phyloP scores from a whole-genome alignment of 64 coral and sea anemone species.

The Pocillopora verrucosa region DNA sequence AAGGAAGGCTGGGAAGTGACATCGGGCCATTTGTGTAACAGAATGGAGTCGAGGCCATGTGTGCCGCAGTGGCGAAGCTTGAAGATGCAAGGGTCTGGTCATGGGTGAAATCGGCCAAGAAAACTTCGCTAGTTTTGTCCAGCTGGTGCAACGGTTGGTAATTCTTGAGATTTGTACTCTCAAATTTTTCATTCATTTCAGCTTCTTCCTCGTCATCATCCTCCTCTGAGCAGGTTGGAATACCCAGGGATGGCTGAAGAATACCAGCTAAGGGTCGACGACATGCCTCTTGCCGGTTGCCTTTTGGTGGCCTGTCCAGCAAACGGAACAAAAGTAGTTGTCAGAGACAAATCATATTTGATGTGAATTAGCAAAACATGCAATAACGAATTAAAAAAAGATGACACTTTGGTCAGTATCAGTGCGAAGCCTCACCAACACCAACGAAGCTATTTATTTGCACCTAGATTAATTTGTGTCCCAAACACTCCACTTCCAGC shows the following conservation, averaged over 20 bases:
- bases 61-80: constrained; percentile 67
- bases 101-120: constrained; percentile 51
- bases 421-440: too few species aligned
- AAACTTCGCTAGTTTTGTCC: constrained; percentile 58
- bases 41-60: constrained; percentile 87
- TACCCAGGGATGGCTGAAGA: constrained; percentile 82
- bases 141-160: background rate
- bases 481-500: too few species aligned
- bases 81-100: constrained; percentile 53
- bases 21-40: constrained; percentile 1
- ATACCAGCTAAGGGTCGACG: constrained; percentile 59
- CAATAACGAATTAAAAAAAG: too few species aligned
- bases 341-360: too few species aligned
- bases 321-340: background rate
- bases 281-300: constrained; percentile 55
- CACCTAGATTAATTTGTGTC: too few species aligned
- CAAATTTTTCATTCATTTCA: background rate
- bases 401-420: too few species aligned
- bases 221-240: constrained; percentile 74
- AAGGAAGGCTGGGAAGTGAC: constrained; percentile 51
- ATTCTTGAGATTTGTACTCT: background rate
- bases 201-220: constrained; percentile 38
- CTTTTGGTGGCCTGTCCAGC: constrained; percentile 53
- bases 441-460: too few species aligned
- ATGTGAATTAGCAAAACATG: too few species aligned